Evolutionary conservation across 2,113 vertebrate species (phyloP).

Genomic region (Tragelaphus buxtoni): DNA sequence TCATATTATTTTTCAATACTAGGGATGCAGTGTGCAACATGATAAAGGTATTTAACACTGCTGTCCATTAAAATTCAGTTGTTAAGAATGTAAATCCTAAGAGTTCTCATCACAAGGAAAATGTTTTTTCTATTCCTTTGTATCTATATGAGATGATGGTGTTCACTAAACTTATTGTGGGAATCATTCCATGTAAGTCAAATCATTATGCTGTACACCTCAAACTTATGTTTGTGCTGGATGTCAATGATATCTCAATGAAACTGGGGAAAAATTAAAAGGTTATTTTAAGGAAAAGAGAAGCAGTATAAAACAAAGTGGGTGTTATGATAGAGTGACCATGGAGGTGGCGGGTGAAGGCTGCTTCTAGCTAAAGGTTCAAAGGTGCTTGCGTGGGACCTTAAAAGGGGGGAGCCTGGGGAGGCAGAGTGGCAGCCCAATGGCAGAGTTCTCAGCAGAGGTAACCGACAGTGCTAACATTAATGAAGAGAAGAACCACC

Average conservation of each 20-base stretch:
- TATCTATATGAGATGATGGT: not conserved
- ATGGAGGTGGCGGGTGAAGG: not conserved
- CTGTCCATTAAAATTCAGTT: not conserved
- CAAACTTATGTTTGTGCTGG: not conserved
- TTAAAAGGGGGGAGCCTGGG: too few species aligned
- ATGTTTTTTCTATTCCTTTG: not conserved
- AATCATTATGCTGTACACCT: not conserved
- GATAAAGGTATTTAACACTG: not conserved
- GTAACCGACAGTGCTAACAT: rapidly evolving
- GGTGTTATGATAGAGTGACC: not conserved
- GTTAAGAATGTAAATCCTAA: not conserved
- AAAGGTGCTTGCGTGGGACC: not conserved
- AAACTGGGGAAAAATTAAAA: not conserved
- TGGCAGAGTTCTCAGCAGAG: rapidly evolving
- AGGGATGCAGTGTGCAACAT: not conserved
- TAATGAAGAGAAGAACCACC: rapidly evolving
- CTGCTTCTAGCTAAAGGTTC: not conserved
- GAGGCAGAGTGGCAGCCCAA: rapidly evolving
- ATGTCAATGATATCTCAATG: not conserved
- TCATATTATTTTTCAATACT: not conserved
- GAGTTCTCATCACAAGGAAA: not conserved
- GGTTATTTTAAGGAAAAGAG: not conserved
- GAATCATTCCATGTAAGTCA: not conserved
- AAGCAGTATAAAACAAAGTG: too few species aligned
- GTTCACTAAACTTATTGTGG: not conserved